These are phyloP conservation scores for Arctopsyche grandis DNA, from an alignment of 1,140 invertebrate genomes.

Conservation along the genomic window DNA sequence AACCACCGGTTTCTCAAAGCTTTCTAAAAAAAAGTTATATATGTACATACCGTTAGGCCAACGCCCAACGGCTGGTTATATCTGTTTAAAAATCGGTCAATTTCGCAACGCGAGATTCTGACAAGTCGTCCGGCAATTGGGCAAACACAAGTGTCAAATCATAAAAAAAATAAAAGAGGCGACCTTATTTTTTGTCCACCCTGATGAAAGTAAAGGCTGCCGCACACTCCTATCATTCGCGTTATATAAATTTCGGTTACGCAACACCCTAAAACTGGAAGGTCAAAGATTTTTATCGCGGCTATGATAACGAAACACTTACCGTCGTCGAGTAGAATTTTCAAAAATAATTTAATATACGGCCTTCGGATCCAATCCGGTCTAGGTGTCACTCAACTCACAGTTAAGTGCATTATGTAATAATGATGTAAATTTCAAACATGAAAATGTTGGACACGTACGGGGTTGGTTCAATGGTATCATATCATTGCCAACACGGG, in stretches of 20 bases:
- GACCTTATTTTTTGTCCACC: not conserved
- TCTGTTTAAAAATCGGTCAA: not conserved
- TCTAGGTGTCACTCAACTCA: constrained; percentile 2
- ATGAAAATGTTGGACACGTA: constrained; percentile 42
- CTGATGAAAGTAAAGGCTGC: constrained; percentile 7
- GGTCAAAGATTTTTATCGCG: constrained; percentile 29
- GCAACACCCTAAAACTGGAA: constrained; percentile 9
- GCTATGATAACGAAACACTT: not conserved
- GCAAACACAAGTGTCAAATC: not conserved
- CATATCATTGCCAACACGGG: constrained; percentile 42
- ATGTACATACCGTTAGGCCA: not conserved
- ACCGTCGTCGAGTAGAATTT: not conserved
- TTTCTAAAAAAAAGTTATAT: not conserved
- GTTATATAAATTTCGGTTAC: constrained; percentile 13
- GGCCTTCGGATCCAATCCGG: constrained; percentile 13
- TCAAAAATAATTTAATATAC: constrained; percentile 14
- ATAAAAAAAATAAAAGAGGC: not conserved
- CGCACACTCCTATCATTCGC: not conserved
- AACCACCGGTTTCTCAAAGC: not conserved
- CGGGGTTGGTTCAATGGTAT: constrained; percentile 44
- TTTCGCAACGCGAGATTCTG: not conserved
- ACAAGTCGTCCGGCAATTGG: not conserved
- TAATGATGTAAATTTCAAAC: not conserved
- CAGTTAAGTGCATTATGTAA: not conserved
- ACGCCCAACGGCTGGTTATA: not conserved